Conservation (phyloP, 2,113 vertebrate species). For the Triplophysa tibetana region DNA sequence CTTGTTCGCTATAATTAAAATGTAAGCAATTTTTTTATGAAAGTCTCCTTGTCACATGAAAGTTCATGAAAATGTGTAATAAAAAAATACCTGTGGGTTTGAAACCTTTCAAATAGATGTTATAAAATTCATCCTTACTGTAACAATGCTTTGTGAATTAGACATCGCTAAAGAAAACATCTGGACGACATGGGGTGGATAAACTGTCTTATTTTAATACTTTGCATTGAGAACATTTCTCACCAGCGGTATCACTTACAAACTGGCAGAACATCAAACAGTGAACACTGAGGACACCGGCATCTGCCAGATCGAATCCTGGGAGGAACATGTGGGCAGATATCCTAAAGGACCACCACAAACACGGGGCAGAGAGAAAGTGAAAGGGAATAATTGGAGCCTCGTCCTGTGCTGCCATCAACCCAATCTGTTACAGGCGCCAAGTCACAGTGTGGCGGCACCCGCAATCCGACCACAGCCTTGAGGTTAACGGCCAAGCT, state of each 20-base stretch:
- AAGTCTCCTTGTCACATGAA: too few relatives aligned
- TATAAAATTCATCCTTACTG: too few relatives aligned
- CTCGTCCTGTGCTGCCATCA: background rate
- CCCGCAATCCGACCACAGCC: slow-evolving; percentile 41
- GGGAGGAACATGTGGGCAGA: background rate
- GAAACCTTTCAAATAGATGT: too few relatives aligned
- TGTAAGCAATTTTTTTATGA: too few relatives aligned
- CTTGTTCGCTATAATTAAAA: too few relatives aligned
- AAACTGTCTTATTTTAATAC: too few relatives aligned
- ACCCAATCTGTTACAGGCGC: slow-evolving; percentile 34
- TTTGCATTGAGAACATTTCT: background rate
- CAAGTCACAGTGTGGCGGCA: slow-evolving; percentile 41
- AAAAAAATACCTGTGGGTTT: too few relatives aligned
- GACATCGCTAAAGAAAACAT: too few relatives aligned
- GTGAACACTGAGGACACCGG: background rate
- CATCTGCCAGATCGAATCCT: background rate
- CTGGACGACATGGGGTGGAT: too few relatives aligned
- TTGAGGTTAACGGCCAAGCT: slow-evolving; percentile 49
- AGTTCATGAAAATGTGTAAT: too few relatives aligned
- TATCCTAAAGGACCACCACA: background rate
- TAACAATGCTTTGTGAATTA: too few relatives aligned
- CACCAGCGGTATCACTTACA: background rate
- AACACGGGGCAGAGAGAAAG: slow-evolving; percentile 15
- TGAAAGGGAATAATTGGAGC: slow-evolving; percentile 9
- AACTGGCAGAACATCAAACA: background rate